A percentile compares a stretch with the other conserved stretches of the same genome.
Evolutionary conservation across 2,888 invertebrate species (phyloP).

Genomic region (Agonopterix subpropinquella): DNA sequence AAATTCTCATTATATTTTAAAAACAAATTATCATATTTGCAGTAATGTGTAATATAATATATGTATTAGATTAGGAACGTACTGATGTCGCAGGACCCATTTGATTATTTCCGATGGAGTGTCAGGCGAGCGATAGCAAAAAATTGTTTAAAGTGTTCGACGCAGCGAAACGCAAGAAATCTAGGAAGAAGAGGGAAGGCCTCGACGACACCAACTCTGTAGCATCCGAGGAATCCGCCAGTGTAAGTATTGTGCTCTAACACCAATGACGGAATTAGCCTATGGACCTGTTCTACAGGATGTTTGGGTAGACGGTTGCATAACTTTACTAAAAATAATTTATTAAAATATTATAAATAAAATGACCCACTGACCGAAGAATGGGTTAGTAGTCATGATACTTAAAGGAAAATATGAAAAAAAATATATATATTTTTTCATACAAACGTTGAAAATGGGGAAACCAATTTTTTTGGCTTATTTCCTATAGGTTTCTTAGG

Average conservation of each 20-base stretch:
- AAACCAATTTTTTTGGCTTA: too few species aligned
- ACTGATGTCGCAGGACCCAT: constrained; percentile 43
- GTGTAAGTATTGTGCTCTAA: constrained; percentile 39
- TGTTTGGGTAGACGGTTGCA: too few species aligned
- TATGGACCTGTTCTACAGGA: too few species aligned
- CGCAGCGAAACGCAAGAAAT: constrained; percentile 45
- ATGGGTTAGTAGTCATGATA: too few species aligned
- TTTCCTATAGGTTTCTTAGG: too few species aligned
- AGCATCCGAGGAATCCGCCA: constrained; percentile 45
- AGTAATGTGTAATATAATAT: constrained; percentile 22
- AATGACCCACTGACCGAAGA: too few species aligned
- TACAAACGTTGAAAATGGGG: too few species aligned
- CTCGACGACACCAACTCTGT: constrained; percentile 44
- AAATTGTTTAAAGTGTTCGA: constrained; percentile 63
- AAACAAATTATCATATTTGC: constrained; percentile 26
- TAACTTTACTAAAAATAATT: too few species aligned
- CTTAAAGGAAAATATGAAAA: too few species aligned
- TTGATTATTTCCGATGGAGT: constrained; percentile 53
- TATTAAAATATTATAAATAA: too few species aligned
- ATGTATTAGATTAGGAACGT: constrained; percentile 22
- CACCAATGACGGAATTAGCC: too few species aligned
- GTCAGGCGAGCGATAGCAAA: constrained; percentile 60
- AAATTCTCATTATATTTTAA: constrained; percentile 33
- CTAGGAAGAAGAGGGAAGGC: constrained; percentile 44
- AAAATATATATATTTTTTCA: too few species aligned